Evolutionary conservation across 1,140 invertebrate genomes (phyloP).

Genomic region (Cherax quadricarinatus): DNA sequence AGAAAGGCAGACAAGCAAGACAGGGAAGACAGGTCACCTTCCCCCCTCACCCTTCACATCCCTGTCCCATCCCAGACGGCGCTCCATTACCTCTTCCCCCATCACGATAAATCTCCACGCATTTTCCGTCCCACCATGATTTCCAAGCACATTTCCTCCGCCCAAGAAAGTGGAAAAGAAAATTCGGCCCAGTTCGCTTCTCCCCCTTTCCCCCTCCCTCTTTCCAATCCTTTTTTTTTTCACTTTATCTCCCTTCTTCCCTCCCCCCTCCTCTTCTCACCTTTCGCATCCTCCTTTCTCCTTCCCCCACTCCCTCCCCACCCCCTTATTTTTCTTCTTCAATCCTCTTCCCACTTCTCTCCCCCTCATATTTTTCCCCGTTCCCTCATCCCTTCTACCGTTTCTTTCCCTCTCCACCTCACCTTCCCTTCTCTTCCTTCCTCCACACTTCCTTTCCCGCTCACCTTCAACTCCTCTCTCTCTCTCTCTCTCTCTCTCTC

Average conservation of each 20-base stretch:
- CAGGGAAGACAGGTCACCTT: not conserved
- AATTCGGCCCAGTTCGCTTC: not conserved
- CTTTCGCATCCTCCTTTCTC: too few relatives aligned
- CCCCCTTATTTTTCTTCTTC: too few relatives aligned
- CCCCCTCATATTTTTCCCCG: too few relatives aligned
- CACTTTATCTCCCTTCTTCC: not conserved
- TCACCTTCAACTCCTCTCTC: too few relatives aligned
- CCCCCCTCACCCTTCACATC: not conserved
- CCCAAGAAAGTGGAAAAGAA: constrained; percentile 1
- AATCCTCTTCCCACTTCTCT: too few relatives aligned
- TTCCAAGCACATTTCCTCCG: not conserved
- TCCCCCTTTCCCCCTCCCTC: not conserved
- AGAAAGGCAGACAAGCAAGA: not conserved
- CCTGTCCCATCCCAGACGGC: not conserved
- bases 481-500: too few relatives aligned
- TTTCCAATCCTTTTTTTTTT: too few relatives aligned
- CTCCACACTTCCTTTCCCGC: too few relatives aligned
- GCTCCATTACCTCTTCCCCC: not conserved
- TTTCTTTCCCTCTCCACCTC: not conserved
- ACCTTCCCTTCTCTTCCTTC: too few relatives aligned
- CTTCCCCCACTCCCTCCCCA: too few relatives aligned
- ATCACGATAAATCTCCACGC: not conserved
- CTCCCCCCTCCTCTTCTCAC: not conserved
- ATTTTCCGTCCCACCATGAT: not conserved
- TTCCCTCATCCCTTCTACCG: too few relatives aligned